Percentiles rank a stretch among this genome's conserved stretches.
Evolutionary conservation across 64 coral and sea anemone species (phyloP).

Genomic region (Stichodactyla mertensii): DNA sequence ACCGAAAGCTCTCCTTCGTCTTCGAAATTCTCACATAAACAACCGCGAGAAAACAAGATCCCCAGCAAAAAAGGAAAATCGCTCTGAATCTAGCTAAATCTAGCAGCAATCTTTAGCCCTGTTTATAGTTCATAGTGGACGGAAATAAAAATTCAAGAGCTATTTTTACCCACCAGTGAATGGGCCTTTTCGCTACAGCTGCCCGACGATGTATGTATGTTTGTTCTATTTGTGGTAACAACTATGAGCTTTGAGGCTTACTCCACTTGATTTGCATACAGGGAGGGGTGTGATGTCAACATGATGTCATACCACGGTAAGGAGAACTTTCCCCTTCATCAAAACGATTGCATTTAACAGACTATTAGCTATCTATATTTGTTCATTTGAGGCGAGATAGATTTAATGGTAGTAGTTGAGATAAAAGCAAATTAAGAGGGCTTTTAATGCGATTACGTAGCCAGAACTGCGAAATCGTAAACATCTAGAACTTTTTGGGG

Average conservation of each 20-base stretch:
- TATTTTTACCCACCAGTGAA: slow-evolving; percentile 99
- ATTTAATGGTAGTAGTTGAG: not conserved
- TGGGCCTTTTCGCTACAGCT: slow-evolving; percentile 85
- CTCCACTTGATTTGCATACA: slow-evolving; percentile 75
- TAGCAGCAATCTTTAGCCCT: slow-evolving; percentile 52
- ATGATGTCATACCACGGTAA: slow-evolving; percentile 70
- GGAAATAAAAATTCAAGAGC: slow-evolving; percentile 99
- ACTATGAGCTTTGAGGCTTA: slow-evolving; percentile 58
- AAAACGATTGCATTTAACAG: not conserved
- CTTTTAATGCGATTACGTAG: not conserved
- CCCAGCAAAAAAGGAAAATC: not conserved
- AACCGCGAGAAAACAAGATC: not conserved
- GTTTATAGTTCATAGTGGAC: slow-evolving; percentile 97
- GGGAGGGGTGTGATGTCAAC: slow-evolving; percentile 81
- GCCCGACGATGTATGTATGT: slow-evolving; percentile 94
- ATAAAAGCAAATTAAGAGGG: not conserved
- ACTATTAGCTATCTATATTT: not conserved
- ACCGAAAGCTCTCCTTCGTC: not conserved
- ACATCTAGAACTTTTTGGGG: not conserved
- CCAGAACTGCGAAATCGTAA: not conserved
- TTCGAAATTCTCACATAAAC: not conserved
- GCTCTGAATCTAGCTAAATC: slow-evolving; percentile 21
- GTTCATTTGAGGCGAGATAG: not conserved
- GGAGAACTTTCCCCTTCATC: slow-evolving; percentile 57
- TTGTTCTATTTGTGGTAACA: slow-evolving; percentile 98